Conservation (phyloP, 2,797 vertebrate genomes). For the Anableps anableps region DNA sequence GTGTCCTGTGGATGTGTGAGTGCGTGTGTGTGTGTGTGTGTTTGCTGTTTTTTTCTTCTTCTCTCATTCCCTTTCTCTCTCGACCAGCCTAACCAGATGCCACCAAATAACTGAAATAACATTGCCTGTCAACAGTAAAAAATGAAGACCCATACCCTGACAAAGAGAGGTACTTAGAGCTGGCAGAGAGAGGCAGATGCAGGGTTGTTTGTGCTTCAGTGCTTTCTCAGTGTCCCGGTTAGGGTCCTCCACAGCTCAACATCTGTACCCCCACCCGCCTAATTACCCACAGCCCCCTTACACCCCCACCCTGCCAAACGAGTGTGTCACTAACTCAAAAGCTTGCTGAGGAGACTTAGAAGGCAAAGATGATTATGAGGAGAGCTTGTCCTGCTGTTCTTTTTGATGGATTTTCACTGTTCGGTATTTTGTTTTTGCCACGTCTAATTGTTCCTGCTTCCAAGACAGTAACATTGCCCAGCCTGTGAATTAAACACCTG, state of each 20-base stretch:
- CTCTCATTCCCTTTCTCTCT: constrained; percentile 56
- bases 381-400: constrained; percentile 27
- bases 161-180: constrained; percentile 93
- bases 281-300: constrained; percentile 87
- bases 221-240: constrained; percentile 82
- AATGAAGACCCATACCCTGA: constrained; percentile 94
- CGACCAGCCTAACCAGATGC: constrained; percentile 91
- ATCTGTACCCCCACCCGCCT: constrained; percentile 89
- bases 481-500: background rate
- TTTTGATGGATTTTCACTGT: constrained; percentile 13
- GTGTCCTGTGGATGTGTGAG: constrained; percentile 80
- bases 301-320: constrained; percentile 77
- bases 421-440: background rate
- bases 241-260: constrained; percentile 86
- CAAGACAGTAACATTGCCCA: background rate
- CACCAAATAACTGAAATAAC: constrained; percentile 95
- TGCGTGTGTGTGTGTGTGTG: constrained; percentile 57
- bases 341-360: constrained; percentile 46
- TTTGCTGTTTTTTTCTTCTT: constrained; percentile 35
- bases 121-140: constrained; percentile 96
- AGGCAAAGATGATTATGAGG: constrained; percentile 47
- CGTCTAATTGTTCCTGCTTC: constrained; percentile 4
- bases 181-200: constrained; percentile 92
- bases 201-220: constrained; percentile 85
- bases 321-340: constrained; percentile 83